Evolutionary conservation across 2,113 vertebrate species (phyloP).

Genomic region (Oplegnathus fasciatus): DNA sequence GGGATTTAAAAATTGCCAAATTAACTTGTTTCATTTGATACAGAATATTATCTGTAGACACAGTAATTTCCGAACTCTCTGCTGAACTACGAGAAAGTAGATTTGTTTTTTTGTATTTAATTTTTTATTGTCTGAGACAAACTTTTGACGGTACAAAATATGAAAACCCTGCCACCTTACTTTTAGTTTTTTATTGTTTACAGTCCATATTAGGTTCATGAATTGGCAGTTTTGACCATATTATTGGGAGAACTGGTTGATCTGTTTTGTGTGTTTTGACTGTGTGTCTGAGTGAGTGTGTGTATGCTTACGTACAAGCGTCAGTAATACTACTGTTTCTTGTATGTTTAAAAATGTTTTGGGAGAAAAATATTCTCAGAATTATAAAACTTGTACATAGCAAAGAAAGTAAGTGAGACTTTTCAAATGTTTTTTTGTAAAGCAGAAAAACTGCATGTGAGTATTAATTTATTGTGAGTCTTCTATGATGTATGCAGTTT

Average conservation of each 20-base stretch:
- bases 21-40: constrained; percentile 43
- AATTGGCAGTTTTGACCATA: constrained; percentile 19
- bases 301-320: constrained; percentile 37
- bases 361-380: constrained; percentile 76
- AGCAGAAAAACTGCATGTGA: constrained; percentile 93
- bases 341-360: constrained; percentile 83
- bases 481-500: constrained; percentile 94
- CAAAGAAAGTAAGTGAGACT: constrained; percentile 84
- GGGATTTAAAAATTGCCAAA: constrained; percentile 72
- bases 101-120: constrained; percentile 13
- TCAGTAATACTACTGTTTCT: constrained; percentile 73
- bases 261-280: constrained; percentile 38
- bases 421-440: constrained; percentile 89
- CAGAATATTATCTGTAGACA: constrained; percentile 47
- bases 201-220: constrained; percentile 34
- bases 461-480: constrained; percentile 94
- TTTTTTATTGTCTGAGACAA: constrained; percentile 33
- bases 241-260: constrained; percentile 29
- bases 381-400: constrained; percentile 89
- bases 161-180: constrained; percentile 36
- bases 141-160: constrained; percentile 18
- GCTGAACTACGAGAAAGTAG: constrained; percentile 6
- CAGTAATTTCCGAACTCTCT: constrained; percentile 43
- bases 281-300: constrained; percentile 26
- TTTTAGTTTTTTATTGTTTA: constrained; percentile 42